These are phyloP conservation scores for Kryptolebias marmoratus DNA, from an alignment of 2,113 vertebrate genomes.

Conservation along the genomic window DNA sequence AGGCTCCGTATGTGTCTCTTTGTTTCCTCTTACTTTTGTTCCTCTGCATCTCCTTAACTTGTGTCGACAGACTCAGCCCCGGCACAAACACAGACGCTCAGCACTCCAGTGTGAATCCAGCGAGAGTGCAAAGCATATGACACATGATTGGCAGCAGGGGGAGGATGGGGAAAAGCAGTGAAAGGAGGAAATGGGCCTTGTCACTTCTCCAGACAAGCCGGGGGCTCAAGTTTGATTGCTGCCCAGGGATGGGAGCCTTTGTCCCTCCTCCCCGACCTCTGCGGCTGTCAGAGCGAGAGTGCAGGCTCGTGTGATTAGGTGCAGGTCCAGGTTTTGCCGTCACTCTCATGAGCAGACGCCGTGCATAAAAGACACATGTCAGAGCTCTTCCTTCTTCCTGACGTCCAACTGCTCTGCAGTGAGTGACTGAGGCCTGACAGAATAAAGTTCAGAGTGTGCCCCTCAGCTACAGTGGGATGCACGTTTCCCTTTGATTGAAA, in stretches of 20 bases:
- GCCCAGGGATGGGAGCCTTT: slow-evolving; percentile 60
- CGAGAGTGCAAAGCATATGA: slow-evolving; percentile 65
- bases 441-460: slow-evolving; percentile 58
- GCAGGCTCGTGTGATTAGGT: slow-evolving; percentile 63
- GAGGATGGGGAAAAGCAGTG: slow-evolving; percentile 31
- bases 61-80: slow-evolving; percentile 44
- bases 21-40: slow-evolving; percentile 42
- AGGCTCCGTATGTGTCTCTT: slow-evolving; percentile 47
- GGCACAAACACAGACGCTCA: slow-evolving; percentile 33
- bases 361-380: slow-evolving; percentile 71
- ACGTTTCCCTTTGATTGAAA: slow-evolving; percentile 42
- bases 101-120: slow-evolving; percentile 23
- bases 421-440: slow-evolving; percentile 56
- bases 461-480: slow-evolving; percentile 45
- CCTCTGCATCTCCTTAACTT: slow-evolving; percentile 58
- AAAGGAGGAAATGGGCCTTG: slow-evolving; percentile 68
- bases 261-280: slow-evolving; percentile 30
- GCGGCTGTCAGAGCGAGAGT: slow-evolving; percentile 60
- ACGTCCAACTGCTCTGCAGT: slow-evolving; percentile 42
- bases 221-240: slow-evolving; percentile 72
- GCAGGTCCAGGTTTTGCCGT: slow-evolving; percentile 58
- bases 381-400: slow-evolving; percentile 57
- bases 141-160: slow-evolving; percentile 73
- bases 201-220: slow-evolving; percentile 67
- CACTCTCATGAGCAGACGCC: slow-evolving; percentile 48